Percentiles rank a stretch among this genome's conserved stretches.
Conservation (phyloP, 1,140 invertebrate genomes). For the Leptoteleia sp. region DNA sequence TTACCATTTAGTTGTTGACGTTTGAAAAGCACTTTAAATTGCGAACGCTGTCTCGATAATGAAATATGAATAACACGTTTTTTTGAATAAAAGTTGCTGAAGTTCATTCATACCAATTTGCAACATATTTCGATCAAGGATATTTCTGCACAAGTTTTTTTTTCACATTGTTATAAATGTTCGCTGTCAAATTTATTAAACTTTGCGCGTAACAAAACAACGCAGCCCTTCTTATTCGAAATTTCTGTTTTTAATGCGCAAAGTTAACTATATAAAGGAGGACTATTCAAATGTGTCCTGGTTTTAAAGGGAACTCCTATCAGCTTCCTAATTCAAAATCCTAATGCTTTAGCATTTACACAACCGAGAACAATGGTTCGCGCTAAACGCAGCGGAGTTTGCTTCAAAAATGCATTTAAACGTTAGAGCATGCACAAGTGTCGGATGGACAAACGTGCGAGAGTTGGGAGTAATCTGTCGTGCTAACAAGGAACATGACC, state of each 20-base stretch:
- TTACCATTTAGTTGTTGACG: constrained; percentile 44
- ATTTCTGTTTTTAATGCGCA: neutral
- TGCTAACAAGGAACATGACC: constrained; percentile 36
- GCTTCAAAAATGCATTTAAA: constrained; percentile 32
- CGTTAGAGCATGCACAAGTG: constrained; percentile 23
- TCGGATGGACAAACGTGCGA: constrained; percentile 37
- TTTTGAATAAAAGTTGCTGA: constrained; percentile 18
- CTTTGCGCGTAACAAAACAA: neutral
- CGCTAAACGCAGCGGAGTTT: constrained; percentile 13
- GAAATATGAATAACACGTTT: constrained; percentile 37
- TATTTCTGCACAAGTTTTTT: neutral
- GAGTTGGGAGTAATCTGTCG: constrained; percentile 41
- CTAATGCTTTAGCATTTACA: constrained; percentile 22
- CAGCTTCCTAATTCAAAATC: constrained; percentile 24
- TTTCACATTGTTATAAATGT: neutral
- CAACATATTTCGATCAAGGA: neutral
- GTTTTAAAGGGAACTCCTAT: too few relatives aligned
- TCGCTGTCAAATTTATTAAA: neutral
- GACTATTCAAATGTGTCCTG: too few relatives aligned
- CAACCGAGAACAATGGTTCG: constrained; percentile 28
- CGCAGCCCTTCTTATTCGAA: too few relatives aligned
- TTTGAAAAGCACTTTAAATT: constrained; percentile 32
- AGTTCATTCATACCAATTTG: constrained; percentile 25
- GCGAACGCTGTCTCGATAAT: constrained; percentile 25
- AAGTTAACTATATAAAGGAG: constrained; percentile 2